phyloP scores from a whole-genome alignment of 2,797 vertebrate genomes.

The Etheostoma nigrum region DNA sequence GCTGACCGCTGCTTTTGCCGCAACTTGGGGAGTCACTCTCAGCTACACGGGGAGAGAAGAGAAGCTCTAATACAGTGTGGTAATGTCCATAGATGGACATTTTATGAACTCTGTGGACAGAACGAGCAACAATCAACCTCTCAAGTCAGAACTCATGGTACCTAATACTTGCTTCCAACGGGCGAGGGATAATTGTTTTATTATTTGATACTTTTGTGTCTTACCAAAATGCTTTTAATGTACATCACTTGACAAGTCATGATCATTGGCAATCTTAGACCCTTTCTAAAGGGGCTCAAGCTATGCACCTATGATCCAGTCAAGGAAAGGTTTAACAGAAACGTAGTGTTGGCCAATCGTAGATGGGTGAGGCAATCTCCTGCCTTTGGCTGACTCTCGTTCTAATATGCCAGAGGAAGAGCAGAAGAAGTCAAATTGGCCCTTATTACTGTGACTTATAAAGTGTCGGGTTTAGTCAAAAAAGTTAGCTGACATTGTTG shows the following conservation, averaged over 20 bases:
- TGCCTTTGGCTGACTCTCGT: too few species aligned
- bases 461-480: too few species aligned
- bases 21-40: conserved; percentile 77
- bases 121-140: neutral
- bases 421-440: too few species aligned
- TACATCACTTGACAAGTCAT: neutral
- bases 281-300: too few species aligned
- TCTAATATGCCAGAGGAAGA: too few species aligned
- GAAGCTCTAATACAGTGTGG: neutral
- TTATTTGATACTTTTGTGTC: neutral
- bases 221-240: neutral
- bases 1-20: conserved; percentile 70
- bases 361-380: too few species aligned
- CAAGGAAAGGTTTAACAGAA: too few species aligned
- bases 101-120: neutral
- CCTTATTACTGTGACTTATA: too few species aligned
- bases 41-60: conserved; percentile 56
- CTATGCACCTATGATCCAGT: too few species aligned
- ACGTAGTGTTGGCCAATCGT: too few species aligned
- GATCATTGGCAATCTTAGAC: too few species aligned
- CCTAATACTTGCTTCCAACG: neutral
- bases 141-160: neutral
- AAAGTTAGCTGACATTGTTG: too few species aligned
- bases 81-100: conserved; percentile 16
- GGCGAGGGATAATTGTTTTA: neutral